These are phyloP conservation scores for Hyperoplus immaculatus DNA, from an alignment of 2,797 vertebrate species.

Conservation along the genomic window DNA sequence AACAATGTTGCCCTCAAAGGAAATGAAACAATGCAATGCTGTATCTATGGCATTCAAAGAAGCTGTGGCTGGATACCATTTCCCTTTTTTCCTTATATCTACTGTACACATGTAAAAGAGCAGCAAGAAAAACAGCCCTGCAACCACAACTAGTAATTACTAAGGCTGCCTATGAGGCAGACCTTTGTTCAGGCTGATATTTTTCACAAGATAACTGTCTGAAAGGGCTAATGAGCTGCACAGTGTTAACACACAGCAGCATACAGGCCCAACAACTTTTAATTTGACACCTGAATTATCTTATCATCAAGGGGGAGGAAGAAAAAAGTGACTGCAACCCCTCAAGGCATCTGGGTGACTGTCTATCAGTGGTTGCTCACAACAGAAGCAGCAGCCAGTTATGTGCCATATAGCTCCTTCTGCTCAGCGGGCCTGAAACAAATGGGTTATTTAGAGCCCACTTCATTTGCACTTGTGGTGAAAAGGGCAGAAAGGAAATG, in stretches of 20 bases:
- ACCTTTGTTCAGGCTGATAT: slow-evolving; percentile 67
- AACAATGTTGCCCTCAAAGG: background rate
- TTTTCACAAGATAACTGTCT: slow-evolving; percentile 64
- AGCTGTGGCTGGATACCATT: slow-evolving; percentile 10
- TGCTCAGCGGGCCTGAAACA: slow-evolving; percentile 77
- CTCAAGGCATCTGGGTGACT: slow-evolving; percentile 57
- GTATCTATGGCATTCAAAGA: slow-evolving; percentile 5
- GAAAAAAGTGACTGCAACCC: slow-evolving; percentile 51
- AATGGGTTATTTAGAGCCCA: slow-evolving; percentile 81
- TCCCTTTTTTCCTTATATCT: slow-evolving; percentile 8
- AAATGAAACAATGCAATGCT: slow-evolving; percentile 1
- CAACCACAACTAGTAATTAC: slow-evolving; percentile 62
- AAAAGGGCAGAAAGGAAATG: slow-evolving; percentile 79
- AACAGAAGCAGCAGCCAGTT: slow-evolving; percentile 57
- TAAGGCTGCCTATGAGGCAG: slow-evolving; percentile 53
- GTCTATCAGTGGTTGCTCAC: slow-evolving; percentile 55
- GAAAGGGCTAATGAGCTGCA: slow-evolving; percentile 77
- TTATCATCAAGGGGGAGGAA: slow-evolving; percentile 59
- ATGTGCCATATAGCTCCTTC: slow-evolving; percentile 62
- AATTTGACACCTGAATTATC: slow-evolving; percentile 74
- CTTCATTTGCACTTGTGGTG: slow-evolving; percentile 82
- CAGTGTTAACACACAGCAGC: slow-evolving; percentile 63
- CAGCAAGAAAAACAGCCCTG: slow-evolving; percentile 29
- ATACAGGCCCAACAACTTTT: slow-evolving; percentile 55
- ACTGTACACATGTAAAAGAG: slow-evolving; percentile 22